These are phyloP conservation scores for Globia sparganii DNA, from an alignment of 2,888 invertebrate species.

Conservation along the genomic window DNA sequence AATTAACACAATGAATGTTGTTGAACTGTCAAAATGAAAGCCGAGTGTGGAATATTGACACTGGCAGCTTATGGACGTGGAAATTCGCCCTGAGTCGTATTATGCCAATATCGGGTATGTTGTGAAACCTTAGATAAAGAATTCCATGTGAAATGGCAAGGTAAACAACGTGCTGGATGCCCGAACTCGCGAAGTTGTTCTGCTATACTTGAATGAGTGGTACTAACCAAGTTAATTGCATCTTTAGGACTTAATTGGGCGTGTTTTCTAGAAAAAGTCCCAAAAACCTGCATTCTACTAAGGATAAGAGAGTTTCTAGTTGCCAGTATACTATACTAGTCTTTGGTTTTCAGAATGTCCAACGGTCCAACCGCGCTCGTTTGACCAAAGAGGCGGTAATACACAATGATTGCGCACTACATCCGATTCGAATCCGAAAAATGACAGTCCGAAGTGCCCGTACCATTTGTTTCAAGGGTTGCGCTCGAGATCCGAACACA, in stretches of 20 bases:
- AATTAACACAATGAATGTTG: neutral
- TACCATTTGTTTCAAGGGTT: neutral
- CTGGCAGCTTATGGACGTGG: neutral
- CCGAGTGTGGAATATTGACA: neutral
- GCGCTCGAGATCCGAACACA: neutral
- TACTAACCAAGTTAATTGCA: neutral
- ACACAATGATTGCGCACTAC: neutral
- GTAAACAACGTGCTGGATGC: constrained; percentile 2
- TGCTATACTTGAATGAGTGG: neutral
- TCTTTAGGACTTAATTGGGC: no score
- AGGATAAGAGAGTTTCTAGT: neutral
- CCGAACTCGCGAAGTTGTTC: neutral
- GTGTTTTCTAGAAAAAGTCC: neutral
- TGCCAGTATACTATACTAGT: no score
- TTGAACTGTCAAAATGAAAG: neutral
- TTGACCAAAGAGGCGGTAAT: neutral
- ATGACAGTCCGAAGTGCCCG: neutral
- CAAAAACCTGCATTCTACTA: neutral
- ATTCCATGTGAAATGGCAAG: neutral
- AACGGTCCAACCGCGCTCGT: neutral
- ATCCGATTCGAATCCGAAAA: neutral
- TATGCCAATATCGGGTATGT: neutral
- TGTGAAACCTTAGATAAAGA: constrained; percentile 8
- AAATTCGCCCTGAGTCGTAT: neutral
- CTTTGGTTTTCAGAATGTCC: neutral